phyloP scores from a whole-genome alignment of 2,888 invertebrate genomes.

The Danaus chrysippus region DNA sequence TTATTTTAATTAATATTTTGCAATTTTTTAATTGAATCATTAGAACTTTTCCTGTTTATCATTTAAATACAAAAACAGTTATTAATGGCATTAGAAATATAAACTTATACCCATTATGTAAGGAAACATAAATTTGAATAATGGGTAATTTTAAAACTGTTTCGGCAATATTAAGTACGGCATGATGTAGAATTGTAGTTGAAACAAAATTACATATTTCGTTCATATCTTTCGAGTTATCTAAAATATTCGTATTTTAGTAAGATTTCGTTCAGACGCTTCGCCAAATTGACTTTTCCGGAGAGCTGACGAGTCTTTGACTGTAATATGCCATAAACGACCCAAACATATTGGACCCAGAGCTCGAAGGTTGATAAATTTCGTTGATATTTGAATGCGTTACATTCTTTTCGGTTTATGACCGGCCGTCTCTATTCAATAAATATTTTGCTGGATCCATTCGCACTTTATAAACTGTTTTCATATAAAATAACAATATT shows the following conservation, averaged over 20 bases:
- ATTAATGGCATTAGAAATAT: too few species aligned
- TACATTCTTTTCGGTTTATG: constrained; percentile 64
- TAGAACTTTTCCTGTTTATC: too few species aligned
- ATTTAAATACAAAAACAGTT: too few species aligned
- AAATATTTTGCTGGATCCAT: constrained; percentile 55
- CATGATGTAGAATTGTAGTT: constrained; percentile 3
- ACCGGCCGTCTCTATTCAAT: constrained; percentile 56
- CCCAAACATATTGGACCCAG: constrained; percentile 70
- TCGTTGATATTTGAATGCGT: constrained; percentile 75
- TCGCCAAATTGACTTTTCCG: constrained; percentile 75
- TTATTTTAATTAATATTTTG: too few species aligned
- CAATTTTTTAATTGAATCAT: too few species aligned
- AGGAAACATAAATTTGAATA: too few species aligned
- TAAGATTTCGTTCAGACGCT: constrained; percentile 56
- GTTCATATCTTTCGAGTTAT: constrained; percentile 52
- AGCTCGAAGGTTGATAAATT: constrained; percentile 71
- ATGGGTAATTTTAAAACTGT: too few species aligned
- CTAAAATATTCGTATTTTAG: constrained; percentile 58
- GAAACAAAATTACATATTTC: constrained; percentile 33
- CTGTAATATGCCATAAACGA: constrained; percentile 74
- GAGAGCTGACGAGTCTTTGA: constrained; percentile 69
- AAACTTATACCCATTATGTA: too few species aligned
- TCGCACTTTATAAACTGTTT: constrained; percentile 27
- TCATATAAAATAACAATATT: background rate
- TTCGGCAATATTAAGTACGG: too few species aligned